Evolutionary conservation across 2,797 vertebrate species (phyloP).

Genomic region (Centroberyx gerrardi): DNA sequence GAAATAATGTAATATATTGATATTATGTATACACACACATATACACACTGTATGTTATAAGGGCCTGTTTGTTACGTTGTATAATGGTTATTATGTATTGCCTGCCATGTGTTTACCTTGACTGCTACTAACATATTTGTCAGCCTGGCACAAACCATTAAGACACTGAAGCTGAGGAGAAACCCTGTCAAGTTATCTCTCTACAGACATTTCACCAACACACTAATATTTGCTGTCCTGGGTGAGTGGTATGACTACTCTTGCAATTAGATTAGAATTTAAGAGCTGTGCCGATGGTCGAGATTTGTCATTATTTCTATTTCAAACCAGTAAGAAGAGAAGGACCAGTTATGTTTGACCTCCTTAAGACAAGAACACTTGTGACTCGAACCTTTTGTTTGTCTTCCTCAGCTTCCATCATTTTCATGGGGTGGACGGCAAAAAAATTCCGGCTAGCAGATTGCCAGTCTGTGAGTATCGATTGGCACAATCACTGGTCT

Average conservation of each 20-base stretch:
- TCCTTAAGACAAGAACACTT: not conserved
- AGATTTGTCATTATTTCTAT: not conserved
- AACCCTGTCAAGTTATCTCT: constrained; percentile 92
- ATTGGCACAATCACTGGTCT: not conserved
- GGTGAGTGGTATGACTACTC: constrained; percentile 77
- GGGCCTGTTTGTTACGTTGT: no score
- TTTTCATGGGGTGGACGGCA: constrained; percentile 91
- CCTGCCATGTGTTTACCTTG: constrained; percentile 82
- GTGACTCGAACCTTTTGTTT: not conserved
- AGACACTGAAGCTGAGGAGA: constrained; percentile 91
- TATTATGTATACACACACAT: no score
- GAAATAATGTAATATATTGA: no score
- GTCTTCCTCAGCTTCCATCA: constrained; percentile 86
- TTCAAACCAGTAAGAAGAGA: not conserved
- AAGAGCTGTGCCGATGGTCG: not conserved
- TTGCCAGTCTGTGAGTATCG: constrained; percentile 90
- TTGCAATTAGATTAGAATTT: not conserved
- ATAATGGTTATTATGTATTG: not conserved
- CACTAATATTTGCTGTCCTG: constrained; percentile 91
- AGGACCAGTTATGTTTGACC: not conserved
- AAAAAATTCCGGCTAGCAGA: constrained; percentile 89
- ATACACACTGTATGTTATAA: no score
- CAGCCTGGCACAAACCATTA: constrained; percentile 93
- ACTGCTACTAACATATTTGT: constrained; percentile 89
- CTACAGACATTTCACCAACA: constrained; percentile 93